Conservation (phyloP, 2,888 invertebrate species). For the Oxystoma pomonae region DNA sequence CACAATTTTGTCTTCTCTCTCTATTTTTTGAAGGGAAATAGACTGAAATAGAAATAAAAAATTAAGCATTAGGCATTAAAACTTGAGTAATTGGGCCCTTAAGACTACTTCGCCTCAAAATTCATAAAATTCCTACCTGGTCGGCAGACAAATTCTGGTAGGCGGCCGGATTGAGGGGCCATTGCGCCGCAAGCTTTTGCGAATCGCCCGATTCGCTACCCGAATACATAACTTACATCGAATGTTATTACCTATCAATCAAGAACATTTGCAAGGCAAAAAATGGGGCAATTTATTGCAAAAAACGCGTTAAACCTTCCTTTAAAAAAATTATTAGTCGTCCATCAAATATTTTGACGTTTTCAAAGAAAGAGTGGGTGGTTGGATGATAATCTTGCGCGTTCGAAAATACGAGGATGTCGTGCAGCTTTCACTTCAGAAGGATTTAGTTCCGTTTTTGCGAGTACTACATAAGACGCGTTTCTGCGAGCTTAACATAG, state of each 20-base stretch:
- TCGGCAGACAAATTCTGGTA: slow-evolving; percentile 80
- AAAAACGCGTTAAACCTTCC: neutral
- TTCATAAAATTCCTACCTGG: slow-evolving; percentile 21
- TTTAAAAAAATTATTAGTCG: neutral
- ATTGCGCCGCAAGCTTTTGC: slow-evolving; percentile 58
- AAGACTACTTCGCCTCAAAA: too few relatives aligned
- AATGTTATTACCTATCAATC: neutral
- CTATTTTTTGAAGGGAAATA: too few relatives aligned
- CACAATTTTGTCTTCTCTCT: too few relatives aligned
- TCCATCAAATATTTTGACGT: neutral
- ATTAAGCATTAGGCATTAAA: too few relatives aligned
- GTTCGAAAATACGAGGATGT: neutral
- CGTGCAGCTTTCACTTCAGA: neutral
- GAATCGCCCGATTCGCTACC: slow-evolving; percentile 53
- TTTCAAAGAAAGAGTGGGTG: too few relatives aligned
- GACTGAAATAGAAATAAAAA: too few relatives aligned
- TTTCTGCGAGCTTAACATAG: too few relatives aligned
- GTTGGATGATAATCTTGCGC: too few relatives aligned
- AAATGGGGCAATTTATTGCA: neutral
- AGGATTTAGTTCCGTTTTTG: too few relatives aligned
- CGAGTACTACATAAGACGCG: too few relatives aligned
- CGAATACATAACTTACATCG: slow-evolving; percentile 58
- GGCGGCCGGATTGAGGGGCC: slow-evolving; percentile 77
- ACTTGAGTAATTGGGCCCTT: too few relatives aligned
- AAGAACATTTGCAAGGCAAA: neutral